These are phyloP conservation scores for Fulmarus glacialis DNA, from an alignment of 2,113 vertebrate species.

Conservation along the genomic window DNA sequence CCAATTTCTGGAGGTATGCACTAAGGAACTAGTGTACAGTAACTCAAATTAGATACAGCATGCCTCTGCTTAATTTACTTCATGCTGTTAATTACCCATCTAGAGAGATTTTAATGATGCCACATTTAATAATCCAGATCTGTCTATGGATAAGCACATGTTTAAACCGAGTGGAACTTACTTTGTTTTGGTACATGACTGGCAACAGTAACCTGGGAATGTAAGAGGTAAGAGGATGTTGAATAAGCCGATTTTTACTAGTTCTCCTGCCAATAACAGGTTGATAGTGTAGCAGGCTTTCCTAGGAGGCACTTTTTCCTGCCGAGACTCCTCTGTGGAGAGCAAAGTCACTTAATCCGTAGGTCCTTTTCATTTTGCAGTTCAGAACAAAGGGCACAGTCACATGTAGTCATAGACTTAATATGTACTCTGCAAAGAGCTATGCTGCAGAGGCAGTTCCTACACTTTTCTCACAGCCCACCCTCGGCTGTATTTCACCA, in stretches of 20 bases:
- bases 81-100: conserved; percentile 58
- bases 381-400: neutral
- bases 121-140: conserved; percentile 41
- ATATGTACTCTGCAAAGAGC: neutral
- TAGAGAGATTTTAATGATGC: conserved; percentile 55
- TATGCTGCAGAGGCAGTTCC: neutral
- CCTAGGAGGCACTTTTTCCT: neutral
- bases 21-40: neutral
- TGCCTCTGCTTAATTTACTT: conserved; percentile 62
- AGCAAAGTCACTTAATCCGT: neutral
- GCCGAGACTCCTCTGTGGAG: neutral
- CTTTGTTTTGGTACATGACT: neutral
- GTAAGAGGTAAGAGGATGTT: neutral
- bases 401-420: neutral
- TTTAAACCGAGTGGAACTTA: neutral
- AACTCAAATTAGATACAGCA: conserved; percentile 29
- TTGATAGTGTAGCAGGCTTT: neutral
- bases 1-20: neutral
- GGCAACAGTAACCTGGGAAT: neutral
- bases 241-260: neutral
- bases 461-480: neutral
- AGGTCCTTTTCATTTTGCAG: neutral
- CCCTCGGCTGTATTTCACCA: rapidly evolving
- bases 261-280: neutral
- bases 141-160: neutral